These are phyloP conservation scores for Corythucha ciliata DNA, from an alignment of 2,888 invertebrate species.

Conservation along the genomic window DNA sequence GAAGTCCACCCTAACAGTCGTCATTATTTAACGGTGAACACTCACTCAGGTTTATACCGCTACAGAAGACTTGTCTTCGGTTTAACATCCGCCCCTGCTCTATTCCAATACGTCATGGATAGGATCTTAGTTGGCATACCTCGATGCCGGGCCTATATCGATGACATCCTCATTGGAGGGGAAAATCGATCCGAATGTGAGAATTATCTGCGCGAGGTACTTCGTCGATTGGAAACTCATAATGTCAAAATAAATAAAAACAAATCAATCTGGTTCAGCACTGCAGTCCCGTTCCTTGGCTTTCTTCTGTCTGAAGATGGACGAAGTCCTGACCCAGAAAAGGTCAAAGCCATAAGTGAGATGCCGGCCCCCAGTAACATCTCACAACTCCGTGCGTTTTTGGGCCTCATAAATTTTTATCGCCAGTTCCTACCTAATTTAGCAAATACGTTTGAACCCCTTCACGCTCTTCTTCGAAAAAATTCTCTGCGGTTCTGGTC, in stretches of 20 bases:
- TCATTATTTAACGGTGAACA: slow-evolving; percentile 36
- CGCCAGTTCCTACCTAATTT: slow-evolving; percentile 14
- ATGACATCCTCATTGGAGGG: slow-evolving; percentile 33
- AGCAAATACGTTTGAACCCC: slow-evolving; percentile 13
- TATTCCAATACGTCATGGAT: slow-evolving; percentile 31
- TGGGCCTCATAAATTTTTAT: slow-evolving; percentile 25
- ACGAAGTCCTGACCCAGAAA: slow-evolving; percentile 9
- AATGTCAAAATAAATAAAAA: slow-evolving; percentile 33
- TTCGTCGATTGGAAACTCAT: slow-evolving; percentile 30
- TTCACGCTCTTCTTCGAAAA: slow-evolving; percentile 15
- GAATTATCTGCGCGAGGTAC: slow-evolving; percentile 26
- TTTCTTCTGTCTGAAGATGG: slow-evolving; percentile 19
- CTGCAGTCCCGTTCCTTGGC: slow-evolving; percentile 34
- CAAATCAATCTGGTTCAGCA: slow-evolving; percentile 34
- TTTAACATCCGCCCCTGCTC: slow-evolving; percentile 31
- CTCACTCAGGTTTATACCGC: slow-evolving; percentile 32
- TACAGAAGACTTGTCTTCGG: slow-evolving; percentile 30
- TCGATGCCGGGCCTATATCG: slow-evolving; percentile 30
- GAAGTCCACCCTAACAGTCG: slow-evolving; percentile 33
- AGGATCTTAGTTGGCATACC: slow-evolving; percentile 22
- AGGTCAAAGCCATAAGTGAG: slow-evolving; percentile 15
- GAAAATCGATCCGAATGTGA: too few species aligned
- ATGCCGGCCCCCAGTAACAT: slow-evolving; percentile 14
- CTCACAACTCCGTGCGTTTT: slow-evolving; percentile 17
- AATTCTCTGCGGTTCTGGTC: slow-evolving; percentile 14